Base-by-base conservation (phyloP, 2,797 vertebrate genomes). In the Sebastes iracundus region DNA sequence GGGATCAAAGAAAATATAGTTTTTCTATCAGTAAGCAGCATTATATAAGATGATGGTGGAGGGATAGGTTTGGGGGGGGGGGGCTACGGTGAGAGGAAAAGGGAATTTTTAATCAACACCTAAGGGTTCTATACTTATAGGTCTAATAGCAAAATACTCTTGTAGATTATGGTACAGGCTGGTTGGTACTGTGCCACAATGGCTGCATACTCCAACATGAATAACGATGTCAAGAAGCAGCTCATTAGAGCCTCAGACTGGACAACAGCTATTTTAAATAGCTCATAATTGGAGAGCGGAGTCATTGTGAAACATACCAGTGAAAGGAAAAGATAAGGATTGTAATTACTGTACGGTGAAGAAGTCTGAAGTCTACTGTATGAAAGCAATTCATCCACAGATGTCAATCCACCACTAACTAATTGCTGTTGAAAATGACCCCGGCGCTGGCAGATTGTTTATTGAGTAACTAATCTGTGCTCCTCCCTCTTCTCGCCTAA, bases 401-500 rank as follows among this genome's bases (percentile, higher is more conserved):
- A 56, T 75, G 60, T 84, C 86, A 88, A 69, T 86, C 80, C 70
- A 28, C 58, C 35, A 4, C 72, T 82, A 84, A 87, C 88, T 94
- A 94, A 94, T 93, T 92, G 89, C 85, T 77, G 80, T 62, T 88
- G 85, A 93, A 87, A 92, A 90, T 88, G 87, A 92, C 83, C 87
- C 80, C 32, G 14, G 38, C 67, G 23, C 84, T 65, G 81, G 80
- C 87, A 90, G 87, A 93, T 90, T 94, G 92, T 94, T 94, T 95
- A 94, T 94, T 93, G 93, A 93, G 86, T 85, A 85, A 79, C 88
- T 91, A 88, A 93, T 95, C 90, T 80, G 86, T 83, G 83, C 73
- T 76, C 64, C 85, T 92, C 77, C 75, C 18, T 49, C 46, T 77
- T 80, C 58, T 85, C 10, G 76, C 88, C 85, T 62, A 10, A 77